Conservation (phyloP, 2,888 invertebrate species). For the Dinocampus coccinellae region DNA sequence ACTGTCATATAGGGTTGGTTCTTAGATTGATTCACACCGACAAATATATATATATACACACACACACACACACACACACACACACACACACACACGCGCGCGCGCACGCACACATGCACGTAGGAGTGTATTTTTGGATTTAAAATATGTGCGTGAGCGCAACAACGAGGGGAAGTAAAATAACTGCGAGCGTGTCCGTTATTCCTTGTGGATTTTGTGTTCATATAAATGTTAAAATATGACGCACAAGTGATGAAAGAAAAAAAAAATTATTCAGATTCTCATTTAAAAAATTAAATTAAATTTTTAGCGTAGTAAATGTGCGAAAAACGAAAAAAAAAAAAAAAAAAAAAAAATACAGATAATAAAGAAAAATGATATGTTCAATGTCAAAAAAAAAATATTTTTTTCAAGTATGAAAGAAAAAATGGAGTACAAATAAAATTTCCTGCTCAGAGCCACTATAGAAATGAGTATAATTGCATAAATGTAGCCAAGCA, state of each 20-base stretch:
- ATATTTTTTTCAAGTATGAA: no score
- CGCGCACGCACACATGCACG: constrained; percentile 6
- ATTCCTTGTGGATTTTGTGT: not conserved
- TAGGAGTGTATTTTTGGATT: constrained; percentile 34
- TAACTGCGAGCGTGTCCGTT: constrained; percentile 3
- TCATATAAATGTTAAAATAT: not conserved
- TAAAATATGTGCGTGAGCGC: constrained; percentile 17
- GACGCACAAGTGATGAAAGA: not conserved
- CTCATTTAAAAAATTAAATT: not conserved
- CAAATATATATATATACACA: not conserved
- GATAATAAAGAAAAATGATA: not conserved
- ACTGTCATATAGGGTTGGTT: constrained; percentile 20
- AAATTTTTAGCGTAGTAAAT: not conserved
- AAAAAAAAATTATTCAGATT: not conserved
- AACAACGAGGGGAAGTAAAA: constrained; percentile 13
- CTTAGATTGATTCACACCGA: constrained; percentile 19
- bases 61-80: constrained; percentile 15
- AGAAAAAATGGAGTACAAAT: not conserved
- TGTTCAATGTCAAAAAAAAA: not conserved
- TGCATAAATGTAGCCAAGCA: constrained; percentile 25
- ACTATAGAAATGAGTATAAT: constrained; percentile 19
- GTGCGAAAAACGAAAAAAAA: not conserved
- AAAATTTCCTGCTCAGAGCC: not conserved
- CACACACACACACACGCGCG: not conserved
- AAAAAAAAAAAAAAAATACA: not conserved